Percentiles rank a stretch among this genome's conserved stretches.
These are phyloP conservation scores for Rhinophrynus dorsalis DNA, from an alignment of 2,797 vertebrate species.

Conservation along the genomic window DNA sequence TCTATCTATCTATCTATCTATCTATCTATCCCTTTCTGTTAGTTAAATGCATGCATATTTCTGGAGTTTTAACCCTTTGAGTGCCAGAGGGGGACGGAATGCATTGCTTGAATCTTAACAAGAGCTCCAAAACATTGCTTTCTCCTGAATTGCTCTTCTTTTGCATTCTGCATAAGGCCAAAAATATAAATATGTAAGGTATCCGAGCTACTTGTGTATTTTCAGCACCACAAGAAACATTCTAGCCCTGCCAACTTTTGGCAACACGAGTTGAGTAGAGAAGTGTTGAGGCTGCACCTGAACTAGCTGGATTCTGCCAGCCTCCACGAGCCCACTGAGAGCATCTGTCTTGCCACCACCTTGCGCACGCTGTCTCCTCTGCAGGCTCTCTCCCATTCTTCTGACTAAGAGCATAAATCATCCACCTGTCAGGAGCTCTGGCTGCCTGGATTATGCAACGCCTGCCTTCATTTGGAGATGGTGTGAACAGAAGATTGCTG, in stretches of 20 bases:
- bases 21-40: too few species aligned
- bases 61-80: too few species aligned
- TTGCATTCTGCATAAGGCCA: too few species aligned
- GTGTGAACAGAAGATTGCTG: slow-evolving; percentile 68
- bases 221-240: slow-evolving; percentile 56
- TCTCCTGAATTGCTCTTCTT: too few species aligned
- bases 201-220: slow-evolving; percentile 9
- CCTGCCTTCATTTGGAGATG: slow-evolving; percentile 78
- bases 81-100: too few species aligned
- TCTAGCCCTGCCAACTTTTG: slow-evolving; percentile 68
- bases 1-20: too few species aligned
- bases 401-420: slow-evolving; percentile 88
- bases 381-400: slow-evolving; percentile 76
- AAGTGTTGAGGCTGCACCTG: slow-evolving; percentile 75
- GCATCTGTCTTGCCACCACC: slow-evolving; percentile 80
- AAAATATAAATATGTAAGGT: too few species aligned
- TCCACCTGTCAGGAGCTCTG: slow-evolving; percentile 78
- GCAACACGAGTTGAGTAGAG: slow-evolving; percentile 65
- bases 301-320: slow-evolving; percentile 74
- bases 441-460: slow-evolving; percentile 83
- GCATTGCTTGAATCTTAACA: too few species aligned
- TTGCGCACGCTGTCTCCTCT: slow-evolving; percentile 71
- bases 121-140: too few species aligned
- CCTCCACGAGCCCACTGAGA: slow-evolving; percentile 79
- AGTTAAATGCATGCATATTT: too few species aligned